Base-by-base conservation (phyloP, 2,797 vertebrate genomes). In the Thunnus albacares region DNA sequence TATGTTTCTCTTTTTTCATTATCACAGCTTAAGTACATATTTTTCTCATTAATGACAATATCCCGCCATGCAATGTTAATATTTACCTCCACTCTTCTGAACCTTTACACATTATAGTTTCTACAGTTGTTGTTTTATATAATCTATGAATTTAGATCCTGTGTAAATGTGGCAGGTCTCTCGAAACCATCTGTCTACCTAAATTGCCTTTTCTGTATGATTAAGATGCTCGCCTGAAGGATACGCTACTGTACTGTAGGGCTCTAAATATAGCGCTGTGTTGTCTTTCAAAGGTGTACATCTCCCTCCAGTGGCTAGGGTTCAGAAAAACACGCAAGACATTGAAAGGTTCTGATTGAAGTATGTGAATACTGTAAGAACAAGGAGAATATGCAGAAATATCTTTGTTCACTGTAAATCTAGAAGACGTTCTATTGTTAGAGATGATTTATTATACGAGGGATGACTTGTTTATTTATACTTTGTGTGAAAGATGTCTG, bases 231-330 rank as follows among this genome's bases (percentile, higher is more conserved):
- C 5, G 65, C 74, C 86, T 85, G 79, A 90, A 90, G 80, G 80
- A 85, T 84, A 73, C 12, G 13, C 69, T 79, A 83, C 88, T 89
- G 86, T 87, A 86, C 80, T 68, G 80, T 71, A 28, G n/a, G 53
- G 70, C 71, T 80, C 80, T 86, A 89, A 90, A 90, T 89, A 86
- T 85, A 92, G 84, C 24, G 15, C 69, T 47, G 57, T 77, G 68
- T 74, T 59, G 53, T 88, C 62, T 88, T 77, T 87, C 13, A 79
- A 76, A 89, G 79, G 90, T 85, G 77, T 76, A 84, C 87, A 88
- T 90, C 91, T 92, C 93, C 93, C 92, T 93, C 92, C 91, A 93
- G 93, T 94, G 93, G 93, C 59, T 74, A 69, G n/a, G 78, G 66
- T 74, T 84, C 77, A 87, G 69, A 88, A 88, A 87, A 86, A 81